These are phyloP conservation scores for Shargacucullia verbasci DNA, from an alignment of 2,888 invertebrate species.

Conservation along the genomic window DNA sequence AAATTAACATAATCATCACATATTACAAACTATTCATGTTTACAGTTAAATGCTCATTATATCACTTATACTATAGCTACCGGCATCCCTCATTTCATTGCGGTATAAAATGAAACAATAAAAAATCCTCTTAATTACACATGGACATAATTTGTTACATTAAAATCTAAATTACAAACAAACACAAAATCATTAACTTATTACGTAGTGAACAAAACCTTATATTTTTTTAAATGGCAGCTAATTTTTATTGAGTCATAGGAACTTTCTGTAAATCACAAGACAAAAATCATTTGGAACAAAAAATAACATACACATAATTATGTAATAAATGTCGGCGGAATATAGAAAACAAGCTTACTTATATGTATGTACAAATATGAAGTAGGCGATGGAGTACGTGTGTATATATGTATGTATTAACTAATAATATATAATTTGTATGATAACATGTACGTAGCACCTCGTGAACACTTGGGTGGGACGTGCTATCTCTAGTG, in stretches of 20 bases:
- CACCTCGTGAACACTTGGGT: constrained; percentile 69
- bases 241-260: constrained; percentile 80
- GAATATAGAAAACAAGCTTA: constrained; percentile 30
- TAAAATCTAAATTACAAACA: constrained; percentile 61
- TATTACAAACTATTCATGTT: constrained; percentile 48
- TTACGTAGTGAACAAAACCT: constrained; percentile 66
- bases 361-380: constrained; percentile 41
- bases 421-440: constrained; percentile 40
- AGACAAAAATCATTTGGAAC: constrained; percentile 59
- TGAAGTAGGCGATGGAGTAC: constrained; percentile 45
- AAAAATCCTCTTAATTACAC: constrained; percentile 35
- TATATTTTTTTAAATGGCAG: constrained; percentile 77
- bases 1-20: constrained; percentile 47
- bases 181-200: constrained; percentile 70
- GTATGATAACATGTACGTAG: constrained; percentile 54
- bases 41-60: constrained; percentile 63
- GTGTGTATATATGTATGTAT: constrained; percentile 42
- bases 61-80: constrained; percentile 64
- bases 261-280: constrained; percentile 85
- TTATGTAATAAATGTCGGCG: constrained; percentile 9
- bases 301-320: constrained; percentile 33
- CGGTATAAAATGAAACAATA: constrained; percentile 42
- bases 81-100: constrained; percentile 38
- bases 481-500: constrained; percentile 26
- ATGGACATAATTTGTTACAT: constrained; percentile 56